Evolutionary conservation across 1,140 invertebrate species (phyloP), one percentile per base, ranked within the genome.

Genomic region (Calliphora vicina): DNA sequence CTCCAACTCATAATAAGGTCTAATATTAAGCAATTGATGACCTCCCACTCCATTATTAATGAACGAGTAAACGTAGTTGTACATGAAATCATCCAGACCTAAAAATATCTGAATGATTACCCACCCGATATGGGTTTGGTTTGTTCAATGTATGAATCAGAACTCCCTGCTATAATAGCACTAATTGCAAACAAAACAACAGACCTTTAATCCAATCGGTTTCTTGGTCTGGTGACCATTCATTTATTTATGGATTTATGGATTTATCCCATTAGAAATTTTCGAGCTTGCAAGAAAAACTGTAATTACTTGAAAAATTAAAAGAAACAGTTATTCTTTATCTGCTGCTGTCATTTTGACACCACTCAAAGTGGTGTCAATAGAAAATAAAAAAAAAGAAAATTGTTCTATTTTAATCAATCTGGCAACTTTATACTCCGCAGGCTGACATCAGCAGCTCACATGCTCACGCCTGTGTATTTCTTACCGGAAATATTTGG

Each of bases 191-290:
- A 67, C 23, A 67, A 23, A 67, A 67, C 42, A 25, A 23, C 83
- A 87, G 92, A 95, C 97, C 97, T 95, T 96, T 95, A 83, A 98
- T 91, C 97, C 97, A 98, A 89, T 97, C 96, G 84, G 95, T 96
- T 82, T 98, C 97, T 93, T 98, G 96, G 87, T 97, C 96, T n/a
- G 96, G 94, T 85, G 95, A 95, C 97, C 97, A 98, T 92, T 97
- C 96, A 84, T 94, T 95, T 85, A 98, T 95, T 92, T 97, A 96
- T 96, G 85, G 17, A 61, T 73, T 42, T 1, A 23, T 29, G 27
- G 42, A 20, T 43, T 43, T 45, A 76, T 42, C 29, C 61, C 61
- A 67, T 67, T 25, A 20, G n/a, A 23, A 67, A 20, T 25, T 23
- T 5, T 23, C 1, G 10, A 10, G 9, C 9, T 23, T 67, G 10